phyloP scores from a whole-genome alignment of 1,140 invertebrate genomes.

The Hormaphis cornu region DNA sequence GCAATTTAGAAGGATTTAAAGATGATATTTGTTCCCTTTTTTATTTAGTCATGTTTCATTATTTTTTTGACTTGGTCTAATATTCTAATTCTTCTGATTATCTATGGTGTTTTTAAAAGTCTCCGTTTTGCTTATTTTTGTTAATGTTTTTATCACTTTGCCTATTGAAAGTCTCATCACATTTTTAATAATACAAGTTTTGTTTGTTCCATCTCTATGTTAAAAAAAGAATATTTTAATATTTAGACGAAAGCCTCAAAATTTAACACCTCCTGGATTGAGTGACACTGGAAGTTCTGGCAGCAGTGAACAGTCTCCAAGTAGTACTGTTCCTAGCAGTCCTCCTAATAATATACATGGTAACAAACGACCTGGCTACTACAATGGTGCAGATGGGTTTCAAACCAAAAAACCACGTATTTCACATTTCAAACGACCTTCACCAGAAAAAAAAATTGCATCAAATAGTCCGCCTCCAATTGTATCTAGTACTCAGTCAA shows the following conservation, averaged over 20 bases:
- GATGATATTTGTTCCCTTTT: too few relatives aligned
- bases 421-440: conserved; percentile 61
- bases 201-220: neutral
- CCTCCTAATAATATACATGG: conserved; percentile 46
- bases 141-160: too few relatives aligned
- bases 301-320: conserved; percentile 57
- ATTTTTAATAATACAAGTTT: too few relatives aligned
- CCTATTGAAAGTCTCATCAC: too few relatives aligned
- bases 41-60: too few relatives aligned
- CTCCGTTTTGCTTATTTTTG: too few relatives aligned
- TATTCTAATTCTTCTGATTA: too few relatives aligned
- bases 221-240: conserved; percentile 5
- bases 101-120: too few relatives aligned
- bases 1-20: too few relatives aligned
- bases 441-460: conserved; percentile 34
- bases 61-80: too few relatives aligned
- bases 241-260: conserved; percentile 59
- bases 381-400: conserved; percentile 51
- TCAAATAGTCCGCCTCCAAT: conserved; percentile 13
- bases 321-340: conserved; percentile 56
- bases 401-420: conserved; percentile 69
- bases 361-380: conserved; percentile 47
- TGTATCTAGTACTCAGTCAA: conserved; percentile 11
- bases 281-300: conserved; percentile 64
- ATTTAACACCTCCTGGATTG: conserved; percentile 73